Base-by-base conservation (phyloP, 2,113 vertebrate species). In the Uria lomvia region DNA sequence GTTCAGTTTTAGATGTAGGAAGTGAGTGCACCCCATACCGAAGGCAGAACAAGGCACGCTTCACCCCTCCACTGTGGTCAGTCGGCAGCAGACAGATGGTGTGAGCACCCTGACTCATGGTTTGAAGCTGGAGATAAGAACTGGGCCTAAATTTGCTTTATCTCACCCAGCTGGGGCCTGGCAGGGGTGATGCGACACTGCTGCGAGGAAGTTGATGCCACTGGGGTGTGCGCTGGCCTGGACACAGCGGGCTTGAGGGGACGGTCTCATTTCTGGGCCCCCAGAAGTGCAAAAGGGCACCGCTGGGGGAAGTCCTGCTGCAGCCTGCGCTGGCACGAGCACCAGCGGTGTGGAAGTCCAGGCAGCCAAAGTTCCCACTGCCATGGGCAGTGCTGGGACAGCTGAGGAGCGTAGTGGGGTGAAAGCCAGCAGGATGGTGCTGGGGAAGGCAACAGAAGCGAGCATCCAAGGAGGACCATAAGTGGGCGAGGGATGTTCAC, bases 71-170 rank as follows among this genome's bases (percentile, higher is more conserved):
- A 4, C 26, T 15, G n/a, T 0, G 2, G 50, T 27, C 8, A 1
- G 36, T n/a, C 0, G 1, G 16, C 47, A 36, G 20, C 43, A 47
- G 55, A 52, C 0, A 0, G 40, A 30, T 24, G 20, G 24, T 5
- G 2, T 38, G 71, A 76, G 65, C 23, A 6, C 21, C 49, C 55
- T 76, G 79, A 50, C 55, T 74, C 20, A 11, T 30, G 36, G 21
- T 62, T 83, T 74, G 80, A 71, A 83, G 63, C 5, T 73, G 47
- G 24, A 42, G 40, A 56, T 52, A 22, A 67, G 75, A 92, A 81
- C 17, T 49, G n/a, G 83, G 20, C 36, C 22, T 55, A 32, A 71
- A 65, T 53, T 49, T 2, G 0, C 18, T 49, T 75, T 79, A 34
- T 32, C 17, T 85, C 11, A 18, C 15, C 11, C 77, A 53, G 38